Base-by-base conservation (phyloP, 1,140 invertebrate species). In the Maniola jurtina region DNA sequence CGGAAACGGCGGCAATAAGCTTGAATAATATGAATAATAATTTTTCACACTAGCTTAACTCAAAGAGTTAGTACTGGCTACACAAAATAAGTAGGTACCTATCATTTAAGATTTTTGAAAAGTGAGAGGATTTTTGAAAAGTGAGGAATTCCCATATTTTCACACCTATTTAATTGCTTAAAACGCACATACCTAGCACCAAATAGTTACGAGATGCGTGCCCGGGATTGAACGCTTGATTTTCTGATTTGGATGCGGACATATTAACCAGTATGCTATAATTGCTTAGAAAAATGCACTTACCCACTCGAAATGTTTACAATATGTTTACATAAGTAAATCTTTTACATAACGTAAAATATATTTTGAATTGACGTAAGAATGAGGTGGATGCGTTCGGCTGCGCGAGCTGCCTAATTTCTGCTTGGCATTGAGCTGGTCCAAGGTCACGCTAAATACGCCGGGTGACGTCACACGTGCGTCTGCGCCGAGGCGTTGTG, bases 361-460 rank as follows among this genome's bases (percentile, higher is more conserved):
- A 52, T 63, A 68, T 62, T 57, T 63, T n/a, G 45, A 15, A 68
- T 68, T 68, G 66, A 68, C 66, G 66, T 68, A 68, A 68, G 54
- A 62, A 47, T 62, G 35, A 25, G 61, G 52, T 67, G 60, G 65
- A 68, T 62, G 62, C 66, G 64, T 61, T 57, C 55, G 54, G 48
- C 56, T 66, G 68, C 63, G 56, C 55, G 60, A 33, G 62, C 58
- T 52, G 61, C 60, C 79, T 76, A 84, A 83, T 78, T 76, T 78
- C 69, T 75, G 70, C 67, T 73, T 83, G 84, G 83, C 84, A 87
- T 85, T 87, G 84, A 75, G 73, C 72, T 50, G 70, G 73, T 72
- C 70, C 81, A 87, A 87, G 84, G 84, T 81, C 83, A 71, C 71
- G 71, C 77, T 81, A 77, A 78, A 79, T 78, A 75, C 80, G 77